These are phyloP conservation scores for Masnerella sp. DNA, from an alignment of 2,888 invertebrate species.

Conservation along the genomic window DNA sequence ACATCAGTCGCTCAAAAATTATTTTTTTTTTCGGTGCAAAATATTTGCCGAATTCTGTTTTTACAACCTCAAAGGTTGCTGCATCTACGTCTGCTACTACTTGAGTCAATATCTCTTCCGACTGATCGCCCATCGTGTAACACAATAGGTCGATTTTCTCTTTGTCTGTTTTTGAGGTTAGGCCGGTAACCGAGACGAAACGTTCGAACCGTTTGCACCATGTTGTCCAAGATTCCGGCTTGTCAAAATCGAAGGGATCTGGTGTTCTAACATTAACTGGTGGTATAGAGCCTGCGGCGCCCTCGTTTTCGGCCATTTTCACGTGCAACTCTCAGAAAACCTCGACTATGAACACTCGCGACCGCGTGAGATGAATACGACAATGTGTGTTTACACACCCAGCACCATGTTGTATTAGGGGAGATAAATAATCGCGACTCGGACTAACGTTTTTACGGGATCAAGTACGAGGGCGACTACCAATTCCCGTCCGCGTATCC, in stretches of 20 bases:
- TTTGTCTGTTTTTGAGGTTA: conserved; percentile 40
- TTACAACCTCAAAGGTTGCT: neutral
- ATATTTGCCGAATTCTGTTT: conserved; percentile 46
- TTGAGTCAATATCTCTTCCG: conserved; percentile 58
- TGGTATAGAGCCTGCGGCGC: no score
- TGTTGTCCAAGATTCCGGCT: conserved; percentile 29
- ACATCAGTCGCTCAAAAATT: conserved; percentile 11
- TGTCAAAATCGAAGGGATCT: no score
- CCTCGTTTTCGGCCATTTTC: no score
- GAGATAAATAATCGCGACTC: neutral
- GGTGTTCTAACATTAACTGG: no score
- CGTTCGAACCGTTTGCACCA: conserved; percentile 54
- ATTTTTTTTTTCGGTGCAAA: conserved; percentile 63
- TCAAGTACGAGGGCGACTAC: no score
- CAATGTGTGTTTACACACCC: neutral
- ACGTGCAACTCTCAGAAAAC: no score
- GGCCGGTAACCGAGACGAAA: conserved; percentile 47
- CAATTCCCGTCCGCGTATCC: no score
- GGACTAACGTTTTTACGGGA: no score
- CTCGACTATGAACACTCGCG: no score
- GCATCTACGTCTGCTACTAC: conserved; percentile 19
- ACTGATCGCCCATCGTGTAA: conserved; percentile 61
- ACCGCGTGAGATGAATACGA: no score
- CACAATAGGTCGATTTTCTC: conserved; percentile 62
- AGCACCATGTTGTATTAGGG: neutral